Evolutionary conservation across 2,113 vertebrate species (phyloP), one percentile per base, ranked within the genome.

Genomic region (Corynorhinus townsendii): DNA sequence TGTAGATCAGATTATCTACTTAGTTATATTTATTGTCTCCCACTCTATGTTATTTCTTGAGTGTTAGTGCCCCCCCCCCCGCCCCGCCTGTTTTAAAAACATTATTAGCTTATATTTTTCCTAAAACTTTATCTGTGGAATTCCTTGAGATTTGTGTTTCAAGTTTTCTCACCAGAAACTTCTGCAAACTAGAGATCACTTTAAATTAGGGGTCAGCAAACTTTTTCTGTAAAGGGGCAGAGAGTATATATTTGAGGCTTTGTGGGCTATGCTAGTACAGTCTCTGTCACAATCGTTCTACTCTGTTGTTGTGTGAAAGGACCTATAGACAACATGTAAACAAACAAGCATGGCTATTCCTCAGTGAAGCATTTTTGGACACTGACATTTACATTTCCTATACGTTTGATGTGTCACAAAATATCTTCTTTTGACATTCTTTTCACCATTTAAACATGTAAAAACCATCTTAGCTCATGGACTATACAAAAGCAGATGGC

Each of bases 401-500:
- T 43, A 56, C 33, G 79, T 90, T 87, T 90, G 10, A 17, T 64
- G 49, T 68, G 77, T 91, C 4, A 15, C 43, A 20, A 87, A 84
- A 35, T 94, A 80, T 90, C 52, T 87, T 86, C 12, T 73, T n/a
- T 43, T 76, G 35, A 71, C 88, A 35, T 82, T 95, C 35, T 77
- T 95, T 89, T 64, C 76, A 45, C 4, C 8, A 22, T 76, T 95
- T 33, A 80, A 87, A 64, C 64, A 68, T 49, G 3, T 52, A 15
- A 84, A 79, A 73, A 43, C 17, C 47, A 49, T 17, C n/a, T 90
- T 68, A 89, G n/a, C 20, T 52, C 17, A 43, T 38, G 30, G 43
- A 43, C 33, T 84, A 0, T 59, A 79, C 20, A 69, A 86, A 94
- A 62, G 19, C n/a, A 75, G n/a, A 93, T 75, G 47, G 12, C 7